A percentile compares a stretch with the other conserved stretches of the same genome.
These are phyloP conservation scores for Sebastes diploproa DNA, from an alignment of 2,797 vertebrate species.

Conservation along the genomic window DNA sequence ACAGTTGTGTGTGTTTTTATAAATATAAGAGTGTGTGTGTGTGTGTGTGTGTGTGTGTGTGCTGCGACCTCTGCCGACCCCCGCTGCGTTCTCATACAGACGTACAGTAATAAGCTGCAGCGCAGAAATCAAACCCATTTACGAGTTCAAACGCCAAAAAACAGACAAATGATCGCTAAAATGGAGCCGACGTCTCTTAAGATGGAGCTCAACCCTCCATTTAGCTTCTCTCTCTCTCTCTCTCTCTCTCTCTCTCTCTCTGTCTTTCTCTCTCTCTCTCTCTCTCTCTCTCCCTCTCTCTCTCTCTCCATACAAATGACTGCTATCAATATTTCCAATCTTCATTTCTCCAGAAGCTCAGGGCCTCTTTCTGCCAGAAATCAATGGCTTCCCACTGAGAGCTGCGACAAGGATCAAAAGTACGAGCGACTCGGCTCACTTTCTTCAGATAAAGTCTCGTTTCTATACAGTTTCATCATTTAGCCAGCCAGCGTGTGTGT, in stretches of 20 bases:
- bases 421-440: conserved; percentile 31
- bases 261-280: conserved; percentile 5
- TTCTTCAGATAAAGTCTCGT: conserved; percentile 45
- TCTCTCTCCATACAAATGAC: conserved; percentile 67
- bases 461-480: conserved; percentile 60
- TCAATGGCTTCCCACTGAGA: conserved; percentile 75
- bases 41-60: background rate
- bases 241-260: conserved; percentile 16
- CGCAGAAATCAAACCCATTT: conserved; percentile 67
- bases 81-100: conserved; percentile 61
- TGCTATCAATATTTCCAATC: conserved; percentile 82
- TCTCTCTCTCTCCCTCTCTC: conserved; percentile 17
- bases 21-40: background rate
- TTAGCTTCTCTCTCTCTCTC: conserved; percentile 26
- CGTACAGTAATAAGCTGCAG: conserved; percentile 67
- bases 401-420: conserved; percentile 69
- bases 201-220: conserved; percentile 46
- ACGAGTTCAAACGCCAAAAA: conserved; percentile 57
- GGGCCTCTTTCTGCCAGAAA: conserved; percentile 63
- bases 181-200: conserved; percentile 53
- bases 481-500: conserved; percentile 1
- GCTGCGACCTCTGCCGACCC: conserved; percentile 28
- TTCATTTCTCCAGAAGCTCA: conserved; percentile 66
- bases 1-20: background rate
- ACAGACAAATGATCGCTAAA: conserved; percentile 69